phyloP scores from a whole-genome alignment of 2,113 vertebrate species.

The Tympanuchus pallidicinctus region DNA sequence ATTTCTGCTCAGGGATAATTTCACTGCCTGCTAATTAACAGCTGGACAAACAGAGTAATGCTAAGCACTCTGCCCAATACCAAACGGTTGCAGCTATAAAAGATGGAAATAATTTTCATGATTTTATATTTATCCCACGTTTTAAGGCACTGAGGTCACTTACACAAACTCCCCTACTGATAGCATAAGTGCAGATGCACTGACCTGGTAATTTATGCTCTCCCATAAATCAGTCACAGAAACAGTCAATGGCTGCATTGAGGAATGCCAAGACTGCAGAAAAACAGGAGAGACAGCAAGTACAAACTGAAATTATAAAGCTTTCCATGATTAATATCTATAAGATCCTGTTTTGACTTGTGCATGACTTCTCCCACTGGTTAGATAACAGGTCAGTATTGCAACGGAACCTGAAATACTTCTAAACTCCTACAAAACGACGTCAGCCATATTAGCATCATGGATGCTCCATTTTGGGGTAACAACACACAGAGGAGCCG shows the following conservation, averaged over 20 bases:
- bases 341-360: neutral
- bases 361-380: neutral
- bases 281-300: neutral
- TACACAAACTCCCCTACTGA: neutral
- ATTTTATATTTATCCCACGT: neutral
- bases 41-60: neutral
- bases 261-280: neutral
- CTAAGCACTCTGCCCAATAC: rapidly evolving
- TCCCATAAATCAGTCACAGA: neutral
- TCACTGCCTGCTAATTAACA: neutral
- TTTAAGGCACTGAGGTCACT: conserved; percentile 16
- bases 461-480: neutral
- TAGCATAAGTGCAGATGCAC: neutral
- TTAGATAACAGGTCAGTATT: neutral
- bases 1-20: neutral
- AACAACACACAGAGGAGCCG: neutral
- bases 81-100: rapidly evolving
- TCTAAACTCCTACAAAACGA: neutral
- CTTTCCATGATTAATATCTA: neutral
- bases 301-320: neutral
- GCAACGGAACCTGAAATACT: neutral
- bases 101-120: neutral
- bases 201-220: neutral
- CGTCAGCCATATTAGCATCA: neutral
- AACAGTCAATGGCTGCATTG: neutral